Base-by-base conservation (phyloP, 2,797 vertebrate genomes). In the Nannoperca australis region DNA sequence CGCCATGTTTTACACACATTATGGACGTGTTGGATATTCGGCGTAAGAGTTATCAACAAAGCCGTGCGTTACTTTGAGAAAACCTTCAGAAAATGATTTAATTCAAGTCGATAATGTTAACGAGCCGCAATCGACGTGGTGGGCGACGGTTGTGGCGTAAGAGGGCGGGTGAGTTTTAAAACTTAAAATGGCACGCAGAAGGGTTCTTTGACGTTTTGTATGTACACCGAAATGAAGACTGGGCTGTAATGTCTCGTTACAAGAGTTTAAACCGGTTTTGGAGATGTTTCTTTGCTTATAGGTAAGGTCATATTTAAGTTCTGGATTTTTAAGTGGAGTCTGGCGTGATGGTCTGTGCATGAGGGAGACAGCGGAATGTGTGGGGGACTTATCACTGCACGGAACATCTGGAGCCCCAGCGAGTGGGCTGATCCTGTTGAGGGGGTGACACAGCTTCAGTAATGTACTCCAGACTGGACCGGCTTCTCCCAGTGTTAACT, bases 321-420 rank as follows among this genome's bases (percentile, higher is more conserved):
- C 0, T 1, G 3, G 13, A 1, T 70, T 70, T 58, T 18, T 36
- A 32, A 42, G 30, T 0, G 7, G 36, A 65, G 45, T 83, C 56
- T 69, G 60, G 78, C 7, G 13, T 3, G 38, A 22, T 6, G 3
- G 11, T 38, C 7, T 44, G 10, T 22, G 45, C 34, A 17, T 15
- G 1, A 7, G 49, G 50, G 36, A 65, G 36, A 13, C 69, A 3
- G 0, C 2, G 53, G 71, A 60, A 76, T 70, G 76, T 69, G 71
- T 76, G 50, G 70, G 70, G 69, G 79, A 75, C 62, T 50, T 1
- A 79, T 81, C 70, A 64, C 71, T 59, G 71, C 82, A 15, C 69
- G 36, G 76, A 89, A 89, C 89, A 90, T 88, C 86, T 91, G 88
- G 88, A 87, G 78, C 62, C 81, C 45, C 78, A 53, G 85, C 45